Conservation (phyloP, 2,113 vertebrate species). For the Gorsachius goisagi region DNA sequence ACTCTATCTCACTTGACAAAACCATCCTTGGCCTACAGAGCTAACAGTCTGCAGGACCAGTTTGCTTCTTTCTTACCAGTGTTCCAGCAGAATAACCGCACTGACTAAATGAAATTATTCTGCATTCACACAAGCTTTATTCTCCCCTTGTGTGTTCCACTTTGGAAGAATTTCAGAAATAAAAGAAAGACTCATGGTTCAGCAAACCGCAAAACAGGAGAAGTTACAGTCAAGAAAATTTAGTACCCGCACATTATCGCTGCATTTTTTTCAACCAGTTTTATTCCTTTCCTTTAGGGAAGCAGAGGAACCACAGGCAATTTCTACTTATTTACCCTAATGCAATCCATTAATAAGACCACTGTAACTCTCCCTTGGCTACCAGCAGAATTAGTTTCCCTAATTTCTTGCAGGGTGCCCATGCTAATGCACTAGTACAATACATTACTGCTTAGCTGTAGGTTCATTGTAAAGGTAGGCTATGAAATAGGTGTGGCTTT, state of each 20-base stretch:
- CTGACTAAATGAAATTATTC: neutral
- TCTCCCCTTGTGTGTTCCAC: neutral
- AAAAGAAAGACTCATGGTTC: neutral
- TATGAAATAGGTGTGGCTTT: neutral
- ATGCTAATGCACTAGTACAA: neutral
- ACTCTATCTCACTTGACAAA: neutral
- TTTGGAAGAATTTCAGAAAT: slow-evolving; percentile 8
- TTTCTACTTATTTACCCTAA: neutral
- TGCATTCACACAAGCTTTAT: neutral
- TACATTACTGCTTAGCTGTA: neutral
- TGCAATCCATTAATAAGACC: neutral
- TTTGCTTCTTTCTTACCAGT: neutral
- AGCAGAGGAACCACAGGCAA: neutral
- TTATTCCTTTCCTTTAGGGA: neutral
- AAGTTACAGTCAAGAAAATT: neutral
- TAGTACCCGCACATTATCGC: neutral
- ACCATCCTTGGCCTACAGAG: neutral
- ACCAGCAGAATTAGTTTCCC: neutral
- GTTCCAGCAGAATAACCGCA: neutral
- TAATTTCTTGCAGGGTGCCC: neutral
- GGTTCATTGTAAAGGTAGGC: neutral
- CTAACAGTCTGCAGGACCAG: neutral
- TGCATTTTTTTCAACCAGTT: neutral
- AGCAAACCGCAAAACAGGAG: neutral
- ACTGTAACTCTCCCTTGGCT: neutral